Conservation (phyloP, 2,888 invertebrate genomes). For the Diarsia rubi region DNA sequence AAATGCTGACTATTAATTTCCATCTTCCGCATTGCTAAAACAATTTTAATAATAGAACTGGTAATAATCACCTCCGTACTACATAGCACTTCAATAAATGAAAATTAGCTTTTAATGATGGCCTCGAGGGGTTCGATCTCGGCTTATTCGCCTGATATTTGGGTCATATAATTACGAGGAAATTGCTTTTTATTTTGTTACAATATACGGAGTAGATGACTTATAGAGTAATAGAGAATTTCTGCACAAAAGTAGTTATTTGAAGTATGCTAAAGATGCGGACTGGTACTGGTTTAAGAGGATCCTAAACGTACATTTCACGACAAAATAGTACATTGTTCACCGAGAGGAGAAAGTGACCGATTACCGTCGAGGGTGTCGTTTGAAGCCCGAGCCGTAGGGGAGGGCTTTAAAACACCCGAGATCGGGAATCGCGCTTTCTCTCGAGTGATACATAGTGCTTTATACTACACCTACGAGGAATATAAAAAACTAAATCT, state of each 20-base stretch:
- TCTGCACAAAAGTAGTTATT: background rate
- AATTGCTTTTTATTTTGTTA: conserved; percentile 66
- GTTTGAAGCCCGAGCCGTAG: no score
- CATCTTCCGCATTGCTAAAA: background rate
- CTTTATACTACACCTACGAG: no score
- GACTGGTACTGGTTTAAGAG: conserved; percentile 15
- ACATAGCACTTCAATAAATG: conserved; percentile 67
- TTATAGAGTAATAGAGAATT: conserved; percentile 28
- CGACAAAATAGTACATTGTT: no score
- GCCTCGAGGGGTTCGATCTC: conserved; percentile 69
- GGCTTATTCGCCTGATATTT: conserved; percentile 66
- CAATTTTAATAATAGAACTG: conserved; percentile 35
- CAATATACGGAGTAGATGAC: conserved; percentile 26
- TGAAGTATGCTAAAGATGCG: conserved; percentile 12
- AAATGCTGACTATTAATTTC: background rate
- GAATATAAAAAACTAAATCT: no score
- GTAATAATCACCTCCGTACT: conserved; percentile 46
- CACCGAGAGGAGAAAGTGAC: no score
- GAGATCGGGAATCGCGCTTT: no score
- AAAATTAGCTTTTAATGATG: conserved; percentile 76
- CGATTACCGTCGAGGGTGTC: no score
- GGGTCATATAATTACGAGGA: conserved; percentile 68
- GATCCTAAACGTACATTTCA: background rate
- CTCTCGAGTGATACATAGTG: no score
- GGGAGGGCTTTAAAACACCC: no score